phyloP scores from a whole-genome alignment of 2,888 invertebrate species.

The Diarsia rubi region DNA sequence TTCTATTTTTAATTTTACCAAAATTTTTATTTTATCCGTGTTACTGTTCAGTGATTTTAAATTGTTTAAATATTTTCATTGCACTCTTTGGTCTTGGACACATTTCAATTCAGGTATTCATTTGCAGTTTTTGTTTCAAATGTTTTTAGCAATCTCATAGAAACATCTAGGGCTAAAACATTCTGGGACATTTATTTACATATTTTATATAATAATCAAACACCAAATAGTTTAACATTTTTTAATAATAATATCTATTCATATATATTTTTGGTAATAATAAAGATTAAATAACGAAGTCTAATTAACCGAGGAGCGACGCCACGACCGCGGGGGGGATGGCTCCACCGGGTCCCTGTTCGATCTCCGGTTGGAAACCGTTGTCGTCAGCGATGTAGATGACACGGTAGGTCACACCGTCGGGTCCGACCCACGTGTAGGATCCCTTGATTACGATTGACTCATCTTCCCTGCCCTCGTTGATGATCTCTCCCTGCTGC shows the following conservation, averaged over 20 bases:
- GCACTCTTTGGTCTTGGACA: too few species aligned
- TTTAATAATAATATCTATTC: constrained; percentile 30
- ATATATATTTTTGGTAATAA: constrained; percentile 54
- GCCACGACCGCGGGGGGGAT: constrained; percentile 63
- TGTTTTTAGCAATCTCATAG: not conserved
- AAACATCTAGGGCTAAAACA: not conserved
- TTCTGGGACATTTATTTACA: not conserved
- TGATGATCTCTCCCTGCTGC: constrained; percentile 83
- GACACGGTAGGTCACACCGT: constrained; percentile 84
- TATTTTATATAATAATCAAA: constrained; percentile 7
- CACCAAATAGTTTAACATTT: constrained; percentile 2
- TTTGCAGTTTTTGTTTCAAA: not conserved
- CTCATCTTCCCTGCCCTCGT: constrained; percentile 69
- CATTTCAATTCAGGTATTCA: not conserved
- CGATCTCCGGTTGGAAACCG: constrained; percentile 83
- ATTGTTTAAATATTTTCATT: too few species aligned
- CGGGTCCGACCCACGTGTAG: constrained; percentile 82
- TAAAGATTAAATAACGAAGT: constrained; percentile 36
- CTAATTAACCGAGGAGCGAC: constrained; percentile 61
- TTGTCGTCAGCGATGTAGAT: constrained; percentile 87
- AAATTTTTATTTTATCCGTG: too few species aligned
- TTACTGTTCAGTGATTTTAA: too few species aligned
- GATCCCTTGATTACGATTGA: constrained; percentile 79
- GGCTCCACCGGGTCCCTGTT: constrained; percentile 69
- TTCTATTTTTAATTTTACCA: not conserved